phyloP scores from a whole-genome alignment of 2,797 vertebrate species.

The Megaceryle alcyon region DNA sequence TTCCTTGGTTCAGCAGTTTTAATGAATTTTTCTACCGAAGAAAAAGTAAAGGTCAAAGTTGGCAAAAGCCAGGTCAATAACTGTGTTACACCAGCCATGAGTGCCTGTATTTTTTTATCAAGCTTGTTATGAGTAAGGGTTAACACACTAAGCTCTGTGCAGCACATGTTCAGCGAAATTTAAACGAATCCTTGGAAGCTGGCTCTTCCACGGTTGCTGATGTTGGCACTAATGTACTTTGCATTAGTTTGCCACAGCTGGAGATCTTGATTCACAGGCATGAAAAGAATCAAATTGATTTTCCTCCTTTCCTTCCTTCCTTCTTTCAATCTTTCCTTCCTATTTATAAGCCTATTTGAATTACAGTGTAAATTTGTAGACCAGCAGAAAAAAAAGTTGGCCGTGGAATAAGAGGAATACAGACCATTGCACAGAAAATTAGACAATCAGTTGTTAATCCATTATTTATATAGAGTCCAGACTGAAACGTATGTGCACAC shows the following conservation, averaged over 20 bases:
- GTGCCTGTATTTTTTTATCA: neutral
- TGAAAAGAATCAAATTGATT: neutral
- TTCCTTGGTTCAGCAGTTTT: neutral
- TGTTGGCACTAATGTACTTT: neutral
- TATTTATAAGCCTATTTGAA: neutral
- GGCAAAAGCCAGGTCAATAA: neutral
- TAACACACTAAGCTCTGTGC: neutral
- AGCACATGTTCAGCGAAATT: neutral
- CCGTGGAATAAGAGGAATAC: neutral
- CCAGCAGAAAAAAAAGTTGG: neutral
- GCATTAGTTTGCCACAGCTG: neutral
- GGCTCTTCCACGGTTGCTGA: neutral
- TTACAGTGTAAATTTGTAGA: neutral
- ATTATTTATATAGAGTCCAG: neutral
- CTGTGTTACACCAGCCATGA: neutral
- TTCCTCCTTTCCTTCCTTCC: neutral
- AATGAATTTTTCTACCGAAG: constrained; percentile 11
- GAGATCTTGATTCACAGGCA: neutral
- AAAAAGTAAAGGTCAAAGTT: neutral
- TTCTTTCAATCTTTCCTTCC: neutral
- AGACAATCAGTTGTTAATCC: neutral
- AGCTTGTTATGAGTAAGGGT: neutral
- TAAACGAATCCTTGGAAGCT: neutral
- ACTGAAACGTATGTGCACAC: neutral
- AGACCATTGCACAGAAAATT: neutral